phyloP scores from a whole-genome alignment of 2,797 vertebrate genomes.

The Malurus leucopterus region DNA sequence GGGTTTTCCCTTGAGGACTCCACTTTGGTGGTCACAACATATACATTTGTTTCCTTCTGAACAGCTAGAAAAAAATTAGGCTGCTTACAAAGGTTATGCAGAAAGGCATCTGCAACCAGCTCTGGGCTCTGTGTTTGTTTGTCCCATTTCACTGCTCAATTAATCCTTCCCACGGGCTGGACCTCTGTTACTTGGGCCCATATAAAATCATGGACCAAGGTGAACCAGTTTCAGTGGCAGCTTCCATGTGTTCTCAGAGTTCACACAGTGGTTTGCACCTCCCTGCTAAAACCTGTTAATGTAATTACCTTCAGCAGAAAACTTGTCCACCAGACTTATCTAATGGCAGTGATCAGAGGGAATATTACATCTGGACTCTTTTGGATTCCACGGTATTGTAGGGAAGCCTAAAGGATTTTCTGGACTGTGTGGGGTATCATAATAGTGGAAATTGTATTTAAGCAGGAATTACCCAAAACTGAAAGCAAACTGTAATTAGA shows the following conservation, averaged over 20 bases:
- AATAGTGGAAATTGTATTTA: not conserved
- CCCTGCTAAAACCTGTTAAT: not conserved
- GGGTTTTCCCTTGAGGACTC: not conserved
- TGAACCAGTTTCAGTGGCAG: not conserved
- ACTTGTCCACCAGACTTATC: not conserved
- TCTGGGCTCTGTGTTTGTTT: not conserved
- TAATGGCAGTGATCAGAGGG: not conserved
- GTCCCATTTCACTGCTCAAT: not conserved
- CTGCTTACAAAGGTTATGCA: not conserved
- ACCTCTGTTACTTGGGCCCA: not conserved
- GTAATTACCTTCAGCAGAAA: not conserved
- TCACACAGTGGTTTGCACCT: not conserved
- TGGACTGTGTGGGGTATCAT: not conserved
- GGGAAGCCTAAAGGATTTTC: not conserved
- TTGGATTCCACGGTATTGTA: not conserved
- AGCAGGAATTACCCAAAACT: not conserved
- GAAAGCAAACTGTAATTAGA: not conserved
- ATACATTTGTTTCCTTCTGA: not conserved
- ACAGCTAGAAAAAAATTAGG: not conserved
- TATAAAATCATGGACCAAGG: not conserved
- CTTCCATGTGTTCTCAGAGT: not conserved
- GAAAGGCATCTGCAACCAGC: not conserved
- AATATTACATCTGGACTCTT: not conserved
- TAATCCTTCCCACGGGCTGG: not conserved
- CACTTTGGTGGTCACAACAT: not conserved